Base-by-base conservation (phyloP, 2,113 vertebrate species). In the Ailurus styani region DNA sequence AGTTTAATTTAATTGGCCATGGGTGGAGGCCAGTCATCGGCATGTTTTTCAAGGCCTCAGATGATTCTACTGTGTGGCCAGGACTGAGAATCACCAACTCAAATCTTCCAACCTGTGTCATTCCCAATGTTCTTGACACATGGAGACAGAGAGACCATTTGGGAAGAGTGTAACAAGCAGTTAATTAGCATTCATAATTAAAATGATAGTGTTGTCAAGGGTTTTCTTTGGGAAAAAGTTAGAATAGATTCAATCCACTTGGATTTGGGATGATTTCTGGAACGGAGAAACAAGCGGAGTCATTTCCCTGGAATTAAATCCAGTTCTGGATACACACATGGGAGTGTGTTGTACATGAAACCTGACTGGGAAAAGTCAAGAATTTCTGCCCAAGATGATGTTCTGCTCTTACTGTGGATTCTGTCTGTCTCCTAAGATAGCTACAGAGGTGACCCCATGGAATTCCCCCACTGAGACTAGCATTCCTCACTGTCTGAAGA, bases 31-130 rank as follows among this genome's bases (percentile, higher is more conserved):
- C 72, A 89, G 31, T 60, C n/a, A 83, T 29, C 11, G 54, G 52
- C n/a, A 64, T n/a, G 89, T 60, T n/a, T 27, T 57, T 13, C 84
- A 88, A 55, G 42, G 31, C 9, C 9, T 25, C 18, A 11, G n/a
- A 21, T 93, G 81, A 83, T 93, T 96, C 78, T 83, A 83, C 47
- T 47, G 62, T 81, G n/a, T 27, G 87, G 90, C 42, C 90, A 93
- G 42, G 57, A 68, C 20, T 85, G 27, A 40, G 55, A 89, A 68
- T 87, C 20, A 40, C 20, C 14, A 13, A 47, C 40, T 31, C 21
- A n/a, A 85, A 25, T 21, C 54, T 81, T 68, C 47, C 45, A 55
- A 29, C 6, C 25, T 17, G 45, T 25, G 34, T 45, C 3, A 23
- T 25, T 50, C 47, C 9, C 66, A 72, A 62, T 73, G 40, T 73